phyloP scores from a whole-genome alignment of 1,140 invertebrate genomes.

The Lasioglossum baleicum region DNA sequence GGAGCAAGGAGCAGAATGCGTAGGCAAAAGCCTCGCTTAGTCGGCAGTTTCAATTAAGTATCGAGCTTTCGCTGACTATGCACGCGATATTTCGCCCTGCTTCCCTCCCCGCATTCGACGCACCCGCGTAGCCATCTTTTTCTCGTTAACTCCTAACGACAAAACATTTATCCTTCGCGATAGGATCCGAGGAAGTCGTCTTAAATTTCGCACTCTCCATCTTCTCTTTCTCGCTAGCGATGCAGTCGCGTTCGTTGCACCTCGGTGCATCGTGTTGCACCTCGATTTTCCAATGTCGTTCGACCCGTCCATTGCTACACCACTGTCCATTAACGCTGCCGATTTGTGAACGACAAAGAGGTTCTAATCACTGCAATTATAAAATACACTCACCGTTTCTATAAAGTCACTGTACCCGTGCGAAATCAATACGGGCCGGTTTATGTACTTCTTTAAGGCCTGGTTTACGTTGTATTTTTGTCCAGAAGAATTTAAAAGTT shows the following conservation, averaged over 20 bases:
- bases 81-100: constrained; percentile 45
- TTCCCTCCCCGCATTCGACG: constrained; percentile 5
- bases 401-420: no score
- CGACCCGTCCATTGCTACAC: no score
- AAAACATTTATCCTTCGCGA: constrained; percentile 15
- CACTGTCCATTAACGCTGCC: no score
- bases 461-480: no score
- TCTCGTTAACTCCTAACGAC: constrained; percentile 38
- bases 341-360: no score
- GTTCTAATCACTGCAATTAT: no score
- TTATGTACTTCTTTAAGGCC: no score
- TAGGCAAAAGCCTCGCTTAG: constrained; percentile 55
- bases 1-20: neutral
- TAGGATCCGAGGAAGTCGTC: neutral
- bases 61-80: constrained; percentile 49
- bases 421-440: no score
- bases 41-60: constrained; percentile 63
- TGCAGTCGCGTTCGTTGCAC: neutral
- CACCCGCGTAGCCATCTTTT: constrained; percentile 25
- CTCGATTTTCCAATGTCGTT: no score
- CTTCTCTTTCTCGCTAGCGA: neutral
- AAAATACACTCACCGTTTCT: no score
- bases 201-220: neutral
- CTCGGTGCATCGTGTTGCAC: neutral
- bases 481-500: no score